Conservation (phyloP, 2,797 vertebrate genomes). For the Semotilus atromaculatus region DNA sequence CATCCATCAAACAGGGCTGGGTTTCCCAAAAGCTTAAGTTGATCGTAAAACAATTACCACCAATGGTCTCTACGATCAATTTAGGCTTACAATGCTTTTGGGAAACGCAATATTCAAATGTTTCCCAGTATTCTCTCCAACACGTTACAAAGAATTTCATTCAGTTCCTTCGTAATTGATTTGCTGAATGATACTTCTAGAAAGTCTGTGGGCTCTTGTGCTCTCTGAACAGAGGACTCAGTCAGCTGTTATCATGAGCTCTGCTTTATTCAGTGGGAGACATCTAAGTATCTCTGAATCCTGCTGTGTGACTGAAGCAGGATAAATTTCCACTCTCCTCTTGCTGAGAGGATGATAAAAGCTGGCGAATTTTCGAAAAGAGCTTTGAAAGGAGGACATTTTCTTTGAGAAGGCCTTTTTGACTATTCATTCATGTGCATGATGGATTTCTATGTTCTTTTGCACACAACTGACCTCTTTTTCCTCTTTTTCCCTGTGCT, state of each 20-base stretch:
- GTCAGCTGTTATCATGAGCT: slow-evolving; percentile 32
- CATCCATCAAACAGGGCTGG: neutral
- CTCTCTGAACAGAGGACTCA: neutral
- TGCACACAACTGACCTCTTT: slow-evolving; percentile 77
- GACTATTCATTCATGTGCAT: slow-evolving; percentile 24
- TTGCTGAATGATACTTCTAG: neutral
- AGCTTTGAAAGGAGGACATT: neutral
- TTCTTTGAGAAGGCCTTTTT: slow-evolving; percentile 25
- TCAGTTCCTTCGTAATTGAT: slow-evolving; percentile 32
- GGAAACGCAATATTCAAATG: neutral
- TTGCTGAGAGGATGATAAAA: slow-evolving; percentile 14
- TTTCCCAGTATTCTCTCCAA: slow-evolving; percentile 17
- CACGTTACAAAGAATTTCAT: slow-evolving; percentile 35
- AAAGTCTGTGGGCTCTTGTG: slow-evolving; percentile 16
- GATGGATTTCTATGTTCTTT: neutral
- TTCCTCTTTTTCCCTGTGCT: slow-evolving; percentile 88
- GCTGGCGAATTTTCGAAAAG: neutral
- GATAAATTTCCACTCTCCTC: slow-evolving; percentile 11
- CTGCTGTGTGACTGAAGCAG: slow-evolving; percentile 8
- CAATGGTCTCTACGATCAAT: no score
- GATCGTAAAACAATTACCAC: no score
- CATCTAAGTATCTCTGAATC: slow-evolving; percentile 25
- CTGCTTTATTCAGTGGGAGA: slow-evolving; percentile 23
- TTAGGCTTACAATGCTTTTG: no score
- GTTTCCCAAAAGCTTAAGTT: no score